Evolutionary conservation across 2,113 vertebrate genomes (phyloP), one percentile per base, ranked within the genome.

Genomic region (Chrysemys picta): DNA sequence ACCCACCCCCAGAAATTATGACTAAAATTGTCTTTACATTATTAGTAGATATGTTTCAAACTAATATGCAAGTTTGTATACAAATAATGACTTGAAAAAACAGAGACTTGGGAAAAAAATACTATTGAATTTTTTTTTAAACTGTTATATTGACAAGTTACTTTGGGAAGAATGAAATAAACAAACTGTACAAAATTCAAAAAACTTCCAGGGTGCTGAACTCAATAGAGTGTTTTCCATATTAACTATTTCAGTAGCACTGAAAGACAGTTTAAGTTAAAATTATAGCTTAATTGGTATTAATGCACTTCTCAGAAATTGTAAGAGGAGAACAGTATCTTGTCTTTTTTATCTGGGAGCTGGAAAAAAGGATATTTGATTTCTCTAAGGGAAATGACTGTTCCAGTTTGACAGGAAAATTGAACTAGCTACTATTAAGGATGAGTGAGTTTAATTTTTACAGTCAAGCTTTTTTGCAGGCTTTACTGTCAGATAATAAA

Each of bases 391-490:
- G 59, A 92, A 97, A 95, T 75, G 93, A 85, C 82, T 94, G 31
- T 89, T 96, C 22, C 2, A 88, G 31, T 92, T 95, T 97, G 97
- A 97, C 96, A 95, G 80, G 94, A 49, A 96, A 96, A 97, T 97
- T 96, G 94, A 95, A 92, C 57, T 85, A 85, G 25, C 29, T 91
- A 45, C 49, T 80, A 27, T n/a, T 52, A 95, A 94, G 25, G 80
- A 94, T 90, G 90, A 93, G 47, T 54, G 82, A 72, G 38, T 80
- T 89, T 96, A 94, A 91, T 62, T 53, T 89, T 96, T 95, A 38
- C 49, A 91, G 86, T 94, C 82, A 35, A 57, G 42, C 27, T 84
- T 91, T 93, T 93, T 93, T 93, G 3, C 59, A 93, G 54, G 47
- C 4, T 95, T 93, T 88, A 19, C 88, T 96, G 91, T 76, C 76